Evolutionary conservation across 2,797 vertebrate genomes (phyloP), one percentile per base, ranked within the genome.

Genomic region (Xenopus petersii): DNA sequence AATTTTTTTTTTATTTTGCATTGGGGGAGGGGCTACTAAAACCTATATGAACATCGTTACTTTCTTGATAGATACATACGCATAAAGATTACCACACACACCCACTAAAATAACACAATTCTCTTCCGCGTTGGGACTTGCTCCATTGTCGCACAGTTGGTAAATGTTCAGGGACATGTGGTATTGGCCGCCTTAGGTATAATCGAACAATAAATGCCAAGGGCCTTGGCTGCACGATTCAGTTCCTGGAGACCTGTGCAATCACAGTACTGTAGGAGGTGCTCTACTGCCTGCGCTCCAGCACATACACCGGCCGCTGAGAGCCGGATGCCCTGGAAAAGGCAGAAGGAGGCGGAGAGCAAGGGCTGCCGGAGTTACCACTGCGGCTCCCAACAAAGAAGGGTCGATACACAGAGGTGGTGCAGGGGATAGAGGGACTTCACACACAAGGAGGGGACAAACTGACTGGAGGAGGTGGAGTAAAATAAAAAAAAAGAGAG

Each of bases 331-430:
- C 65, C 72, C 58, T 55, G 26, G 48, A 12, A 47, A 24, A 12
- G 30, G 30, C 15, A 17, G 55, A 58, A 58, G n/a, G 55, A 58
- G 71, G 63, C 21, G 72, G 56, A 51, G 64, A 69, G 55, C 42
- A 48, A 36, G 33, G 70, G 15, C 17, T 5, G 26, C 13, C 56
- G 46, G 30, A 26, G 67, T 26, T 63, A 11, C 47, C 51, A 64
- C 48, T 9, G 8, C 13, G 62, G 49, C 54, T 67, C 54, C 58
- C 64, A 74, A 74, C 73, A 74, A 74, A 74, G 73, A 54, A 56
- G 26, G 58, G 46, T 51, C 64, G 61, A 24, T 33, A 55, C 2
- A 63, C 8, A 63, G 55, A 67, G 36, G 71, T 54, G 60, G 60
- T 59, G 61, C 59, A 51, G 60, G 16, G 49, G 60, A 48, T 12